Conservation (phyloP, 2,888 invertebrate species). For the Microctonus aethiopoides region DNA sequence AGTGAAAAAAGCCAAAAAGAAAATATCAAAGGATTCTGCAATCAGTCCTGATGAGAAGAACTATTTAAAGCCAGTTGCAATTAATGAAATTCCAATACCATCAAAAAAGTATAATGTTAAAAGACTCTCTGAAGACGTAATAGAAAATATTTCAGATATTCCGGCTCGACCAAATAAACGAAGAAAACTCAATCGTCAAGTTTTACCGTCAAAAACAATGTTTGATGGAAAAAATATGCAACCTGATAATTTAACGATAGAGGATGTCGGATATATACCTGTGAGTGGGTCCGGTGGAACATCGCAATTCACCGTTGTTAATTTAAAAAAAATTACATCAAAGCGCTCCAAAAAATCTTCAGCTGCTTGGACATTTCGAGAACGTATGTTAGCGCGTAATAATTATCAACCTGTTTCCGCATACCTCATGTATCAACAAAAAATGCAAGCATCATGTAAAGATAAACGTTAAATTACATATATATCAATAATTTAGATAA, state of each 20-base stretch:
- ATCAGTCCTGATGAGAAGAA: neutral
- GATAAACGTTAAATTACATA: conserved; percentile 33
- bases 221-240: conserved; percentile 28
- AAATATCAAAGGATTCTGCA: neutral
- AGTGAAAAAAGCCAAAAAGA: conserved; percentile 20
- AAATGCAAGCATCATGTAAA: conserved; percentile 46
- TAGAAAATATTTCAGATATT: conserved; percentile 50
- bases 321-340: conserved; percentile 45
- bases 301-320: conserved; percentile 53
- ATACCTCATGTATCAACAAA: conserved; percentile 53
- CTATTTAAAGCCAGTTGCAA: neutral
- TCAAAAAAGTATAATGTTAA: conserved; percentile 41
- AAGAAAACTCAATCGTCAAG: conserved; percentile 37
- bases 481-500: neutral
- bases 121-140: conserved; percentile 50
- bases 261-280: conserved; percentile 38
- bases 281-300: conserved; percentile 53
- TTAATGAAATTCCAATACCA: neutral
- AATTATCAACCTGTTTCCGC: conserved; percentile 49
- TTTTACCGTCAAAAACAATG: conserved; percentile 43
- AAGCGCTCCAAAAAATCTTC: conserved; percentile 45
- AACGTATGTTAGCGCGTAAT: conserved; percentile 56
- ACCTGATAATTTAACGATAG: conserved; percentile 20
- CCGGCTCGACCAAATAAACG: conserved; percentile 39
- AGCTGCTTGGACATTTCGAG: conserved; percentile 45